Percentiles rank a stretch among this genome's conserved stretches.
These are phyloP conservation scores for Microctonus brassicae DNA, from an alignment of 2,888 invertebrate species.

Conservation along the genomic window DNA sequence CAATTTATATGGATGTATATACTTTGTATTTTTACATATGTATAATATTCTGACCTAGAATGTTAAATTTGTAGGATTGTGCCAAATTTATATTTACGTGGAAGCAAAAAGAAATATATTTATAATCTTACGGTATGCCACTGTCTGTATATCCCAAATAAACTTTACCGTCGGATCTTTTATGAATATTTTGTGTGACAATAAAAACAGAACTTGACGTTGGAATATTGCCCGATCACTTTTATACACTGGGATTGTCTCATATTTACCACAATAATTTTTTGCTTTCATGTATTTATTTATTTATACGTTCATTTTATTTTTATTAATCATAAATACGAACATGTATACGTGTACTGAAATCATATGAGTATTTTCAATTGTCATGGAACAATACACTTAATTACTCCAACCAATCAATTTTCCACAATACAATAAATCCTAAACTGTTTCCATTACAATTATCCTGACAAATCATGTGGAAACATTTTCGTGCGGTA, in stretches of 20 bases:
- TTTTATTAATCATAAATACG: not conserved
- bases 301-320: too few species aligned
- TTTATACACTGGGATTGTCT: not conserved
- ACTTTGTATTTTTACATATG: slow-evolving; percentile 1
- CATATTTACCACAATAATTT: slow-evolving; percentile 6
- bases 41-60: slow-evolving; percentile 30
- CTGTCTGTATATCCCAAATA: slow-evolving; percentile 25
- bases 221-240: slow-evolving; percentile 35
- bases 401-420: slow-evolving; percentile 13
- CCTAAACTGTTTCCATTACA: not conserved
- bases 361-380: not conserved
- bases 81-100: slow-evolving; percentile 32
- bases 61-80: slow-evolving; percentile 24
- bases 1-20: not conserved
- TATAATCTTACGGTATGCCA: slow-evolving; percentile 31
- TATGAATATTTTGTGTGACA: slow-evolving; percentile 37
- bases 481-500: not conserved
- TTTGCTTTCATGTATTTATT: not conserved
- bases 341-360: not conserved
- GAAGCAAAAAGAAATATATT: slow-evolving; percentile 25
- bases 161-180: slow-evolving; percentile 31
- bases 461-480: not conserved
- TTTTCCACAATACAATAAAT: slow-evolving; percentile 4
- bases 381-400: slow-evolving; percentile 12
- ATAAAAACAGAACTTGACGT: slow-evolving; percentile 30